Evolutionary conservation across 2,113 vertebrate genomes (phyloP), one percentile per base, ranked within the genome.

Genomic region (Scatophagus argus): DNA sequence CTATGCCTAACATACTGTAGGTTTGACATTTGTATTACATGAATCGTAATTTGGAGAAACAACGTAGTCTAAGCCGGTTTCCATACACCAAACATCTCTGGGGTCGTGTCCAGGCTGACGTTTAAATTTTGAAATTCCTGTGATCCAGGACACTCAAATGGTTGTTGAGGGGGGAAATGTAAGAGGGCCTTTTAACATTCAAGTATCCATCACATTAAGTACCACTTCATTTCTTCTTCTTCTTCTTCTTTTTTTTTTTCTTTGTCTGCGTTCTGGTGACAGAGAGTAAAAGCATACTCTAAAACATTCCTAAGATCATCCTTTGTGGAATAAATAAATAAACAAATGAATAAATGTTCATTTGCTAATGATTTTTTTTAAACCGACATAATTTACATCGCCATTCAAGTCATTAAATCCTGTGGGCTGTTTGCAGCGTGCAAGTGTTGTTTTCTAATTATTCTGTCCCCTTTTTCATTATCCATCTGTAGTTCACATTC

Each of bases 1-100:
- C 74, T 90, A 91, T 85, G 86, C 80, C 76, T 69, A 83, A 90
- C 82, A 80, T 76, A 85, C 86, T 76, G 77, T 74, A 81, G 78
- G 86, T 89, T 83, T 81, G 81, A 89, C 83, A 81, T 88, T 85
- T 92, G 85, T 76, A 77, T 89, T 79, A 87, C 83, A 87, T 79
- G 72, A 86, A 88, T 90, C 78, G 80, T 81, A 83, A 90, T 88
- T 92, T 91, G 86, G 83, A 86, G 77, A 81, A 71, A 86, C 56
- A 77, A 71, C 73, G 75, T 63, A 32, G 52, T 63, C 69, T 73
- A 29, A 71, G 69, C 79, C 52, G 32, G 66, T 71, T 85, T 82
- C 64, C 59, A 39, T 25, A 61, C 80, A 74, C 10, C 74, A 68
- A 80, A 73, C 78, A 51, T 32, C 56, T 77, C 36, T 5, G 62